Evolutionary conservation across 2,113 vertebrate species (phyloP).

Genomic region (Albula glossodonta): DNA sequence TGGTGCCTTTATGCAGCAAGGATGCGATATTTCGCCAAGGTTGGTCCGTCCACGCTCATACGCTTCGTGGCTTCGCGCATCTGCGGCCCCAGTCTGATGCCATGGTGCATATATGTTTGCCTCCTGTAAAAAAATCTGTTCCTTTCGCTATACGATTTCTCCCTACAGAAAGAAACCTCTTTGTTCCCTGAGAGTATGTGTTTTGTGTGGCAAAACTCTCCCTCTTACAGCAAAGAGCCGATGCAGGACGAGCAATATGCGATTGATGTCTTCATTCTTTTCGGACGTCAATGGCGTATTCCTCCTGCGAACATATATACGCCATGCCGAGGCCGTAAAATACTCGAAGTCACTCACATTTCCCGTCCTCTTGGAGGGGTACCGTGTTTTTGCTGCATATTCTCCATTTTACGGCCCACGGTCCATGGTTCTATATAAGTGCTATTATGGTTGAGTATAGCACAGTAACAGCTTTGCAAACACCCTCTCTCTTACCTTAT

Average conservation of each 20-base stretch:
- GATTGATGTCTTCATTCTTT: slow-evolving; percentile 35
- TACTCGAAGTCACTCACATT: slow-evolving; percentile 79
- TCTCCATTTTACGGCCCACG: slow-evolving; percentile 76
- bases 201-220: slow-evolving; percentile 2
- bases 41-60: slow-evolving; percentile 69
- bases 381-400: slow-evolving; percentile 95
- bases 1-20: slow-evolving; percentile 92
- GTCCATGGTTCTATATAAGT: slow-evolving; percentile 43
- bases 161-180: slow-evolving; percentile 31
- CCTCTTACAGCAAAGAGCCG: slow-evolving; percentile 28
- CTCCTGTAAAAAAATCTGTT: slow-evolving; percentile 36
- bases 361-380: slow-evolving; percentile 87
- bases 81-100: slow-evolving; percentile 68
- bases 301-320: slow-evolving; percentile 70
- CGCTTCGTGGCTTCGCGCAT: slow-evolving; percentile 76
- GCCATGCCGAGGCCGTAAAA: slow-evolving; percentile 75
- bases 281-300: slow-evolving; percentile 51
- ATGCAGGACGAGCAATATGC: slow-evolving; percentile 40
- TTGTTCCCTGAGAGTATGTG: slow-evolving; percentile 17
- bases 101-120: slow-evolving; percentile 78
- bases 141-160: background rate
- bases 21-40: slow-evolving; percentile 94
- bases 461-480: background rate
- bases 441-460: slow-evolving; percentile 8
- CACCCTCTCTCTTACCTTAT: slow-evolving; percentile 7